Evolutionary conservation across 1,140 invertebrate genomes (phyloP), one percentile per base, ranked within the genome.

Genomic region (Sycophaga agraensis): DNA sequence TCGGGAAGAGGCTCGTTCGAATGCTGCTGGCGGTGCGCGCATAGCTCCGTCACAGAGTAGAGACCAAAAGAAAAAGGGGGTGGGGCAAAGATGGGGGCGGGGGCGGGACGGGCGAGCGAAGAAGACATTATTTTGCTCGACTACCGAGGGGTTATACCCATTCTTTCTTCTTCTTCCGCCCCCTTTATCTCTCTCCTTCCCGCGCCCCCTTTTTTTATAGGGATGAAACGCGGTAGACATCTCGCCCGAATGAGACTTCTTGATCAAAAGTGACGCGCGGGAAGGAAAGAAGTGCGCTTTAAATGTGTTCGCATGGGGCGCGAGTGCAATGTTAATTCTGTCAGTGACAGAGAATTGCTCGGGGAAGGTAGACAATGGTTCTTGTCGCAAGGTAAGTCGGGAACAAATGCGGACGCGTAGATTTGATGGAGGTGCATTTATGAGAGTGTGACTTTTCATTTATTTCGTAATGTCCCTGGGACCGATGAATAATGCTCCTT

Each of bases 1-100:
- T 17, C 49, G 43, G 50, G 21, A 22, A 21, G n/a, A 53, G 40
- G 43, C 24, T n/a, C n/a, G n/a, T n/a, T n/a, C n/a, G n/a, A n/a
- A n/a, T n/a, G n/a, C n/a, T n/a, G 40, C 31, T 53, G 21, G 63
- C 45, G 49, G 50, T 59, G 68, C 9, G 2, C 7, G 26, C n/a
- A 28, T 28, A n/a, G n/a, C n/a, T n/a, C n/a, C 62, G 63, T 67
- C 66, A 66, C 17, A 31, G 31, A 53, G 24, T 57, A 64, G 54
- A 65, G 66, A 68, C 58, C 55, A 19, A 28, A 37, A 54, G 16
- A 17, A 34, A 34, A 26, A 54, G 37, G 37, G 16, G 5, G n/a
- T n/a, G 49, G 21, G 39, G 46, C 48, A 40, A 19, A 45, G 21
- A 35, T 39, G 61, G 9, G n/a, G 34, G 26, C 8, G 24, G 39